Percentiles rank a stretch among this genome's conserved stretches.
Evolutionary conservation across 2,113 vertebrate species (phyloP).

Genomic region (Ceyx margarethae): DNA sequence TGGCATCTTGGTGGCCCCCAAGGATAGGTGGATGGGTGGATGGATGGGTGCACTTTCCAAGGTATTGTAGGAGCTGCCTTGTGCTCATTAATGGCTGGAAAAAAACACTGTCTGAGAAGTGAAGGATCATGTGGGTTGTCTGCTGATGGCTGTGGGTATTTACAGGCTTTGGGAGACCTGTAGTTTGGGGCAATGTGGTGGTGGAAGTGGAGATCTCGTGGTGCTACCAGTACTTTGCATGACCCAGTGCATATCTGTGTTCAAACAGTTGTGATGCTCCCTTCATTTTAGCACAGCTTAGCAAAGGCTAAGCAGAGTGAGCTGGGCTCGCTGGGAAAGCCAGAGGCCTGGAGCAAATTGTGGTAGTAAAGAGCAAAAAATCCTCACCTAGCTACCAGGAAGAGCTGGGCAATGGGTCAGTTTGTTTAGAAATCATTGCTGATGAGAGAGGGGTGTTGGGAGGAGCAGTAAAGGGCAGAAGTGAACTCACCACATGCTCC

Average conservation of each 20-base stretch:
- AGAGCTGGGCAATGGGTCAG: background rate
- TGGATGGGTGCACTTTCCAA: background rate
- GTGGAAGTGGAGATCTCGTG: background rate
- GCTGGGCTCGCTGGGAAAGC: background rate
- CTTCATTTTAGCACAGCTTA: background rate
- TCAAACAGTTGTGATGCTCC: background rate
- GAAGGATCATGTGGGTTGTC: background rate
- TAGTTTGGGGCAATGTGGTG: background rate
- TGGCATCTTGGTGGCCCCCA: too few species aligned
- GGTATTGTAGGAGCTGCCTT: background rate
- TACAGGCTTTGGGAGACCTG: background rate
- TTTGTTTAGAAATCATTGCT: background rate
- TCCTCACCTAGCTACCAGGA: accelerated
- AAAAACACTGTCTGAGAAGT: background rate
- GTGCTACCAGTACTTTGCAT: background rate
- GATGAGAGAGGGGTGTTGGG: background rate
- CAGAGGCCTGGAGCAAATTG: background rate
- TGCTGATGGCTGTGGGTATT: background rate
- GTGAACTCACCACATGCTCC: accelerated
- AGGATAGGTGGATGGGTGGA: background rate
- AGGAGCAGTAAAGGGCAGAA: background rate
- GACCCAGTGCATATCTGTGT: background rate
- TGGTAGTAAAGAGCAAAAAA: background rate
- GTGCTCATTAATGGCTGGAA: accelerated
- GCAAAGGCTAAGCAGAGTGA: background rate